Conservation (phyloP, 2,113 vertebrate genomes). For the Chlamydotis undulata region DNA sequence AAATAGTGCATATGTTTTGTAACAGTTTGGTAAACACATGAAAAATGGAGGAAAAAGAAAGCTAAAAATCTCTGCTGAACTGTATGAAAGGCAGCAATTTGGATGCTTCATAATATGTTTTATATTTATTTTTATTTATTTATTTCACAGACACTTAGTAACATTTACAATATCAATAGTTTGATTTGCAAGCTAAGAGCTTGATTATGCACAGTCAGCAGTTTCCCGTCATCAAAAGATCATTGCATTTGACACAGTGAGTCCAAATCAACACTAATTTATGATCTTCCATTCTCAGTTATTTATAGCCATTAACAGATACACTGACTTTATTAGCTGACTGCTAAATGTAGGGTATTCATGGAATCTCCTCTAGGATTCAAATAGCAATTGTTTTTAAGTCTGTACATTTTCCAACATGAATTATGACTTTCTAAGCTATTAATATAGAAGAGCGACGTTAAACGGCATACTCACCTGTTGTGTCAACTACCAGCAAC, state of each 20-base stretch:
- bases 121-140: neutral
- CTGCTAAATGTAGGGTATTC: neutral
- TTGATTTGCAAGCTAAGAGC: constrained; percentile 5
- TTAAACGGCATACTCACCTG: neutral
- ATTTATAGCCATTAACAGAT: constrained; percentile 1
- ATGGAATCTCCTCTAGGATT: neutral
- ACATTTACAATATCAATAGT: neutral
- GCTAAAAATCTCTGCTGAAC: constrained; percentile 35
- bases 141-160: neutral
- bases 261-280: neutral
- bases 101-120: neutral
- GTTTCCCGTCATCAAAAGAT: neutral
- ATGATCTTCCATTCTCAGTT: constrained; percentile 6
- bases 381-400: constrained; percentile 25
- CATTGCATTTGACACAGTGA: neutral
- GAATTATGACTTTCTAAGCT: constrained; percentile 2
- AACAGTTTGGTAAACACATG: constrained; percentile 63
- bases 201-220: neutral
- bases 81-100: neutral
- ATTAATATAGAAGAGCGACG: neutral
- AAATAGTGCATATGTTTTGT: constrained; percentile 71
- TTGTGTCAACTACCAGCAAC: neutral
- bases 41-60: constrained; percentile 46
- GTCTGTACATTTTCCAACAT: neutral
- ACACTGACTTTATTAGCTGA: neutral